Evolutionary conservation across 2,797 vertebrate genomes (phyloP).

Genomic region (Rhodeus uyekii): DNA sequence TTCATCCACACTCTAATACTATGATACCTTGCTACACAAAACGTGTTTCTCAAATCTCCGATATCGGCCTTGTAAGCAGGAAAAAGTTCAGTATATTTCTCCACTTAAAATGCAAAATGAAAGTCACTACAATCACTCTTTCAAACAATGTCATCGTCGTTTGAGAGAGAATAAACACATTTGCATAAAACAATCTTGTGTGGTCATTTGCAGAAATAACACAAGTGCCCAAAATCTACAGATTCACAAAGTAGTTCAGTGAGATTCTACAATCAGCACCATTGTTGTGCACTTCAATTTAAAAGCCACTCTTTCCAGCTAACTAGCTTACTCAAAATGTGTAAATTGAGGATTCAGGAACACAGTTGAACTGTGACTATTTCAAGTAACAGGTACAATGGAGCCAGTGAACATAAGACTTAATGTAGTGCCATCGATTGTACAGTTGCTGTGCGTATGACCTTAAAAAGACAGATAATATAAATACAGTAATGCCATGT

Average conservation of each 20-base stretch:
- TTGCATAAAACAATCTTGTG: conserved; percentile 58
- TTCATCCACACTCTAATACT: conserved; percentile 21
- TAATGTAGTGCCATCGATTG: conserved; percentile 31
- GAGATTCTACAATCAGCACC: conserved; percentile 46
- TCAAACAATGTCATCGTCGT: not conserved
- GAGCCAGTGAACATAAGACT: conserved; percentile 45
- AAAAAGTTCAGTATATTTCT: conserved; percentile 27
- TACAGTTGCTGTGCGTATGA: conserved; percentile 43
- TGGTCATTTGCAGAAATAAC: conserved; percentile 54
- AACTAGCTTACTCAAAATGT: conserved; percentile 31
- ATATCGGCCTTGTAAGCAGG: conserved; percentile 17
- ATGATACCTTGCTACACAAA: conserved; percentile 15
- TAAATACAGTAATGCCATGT: conserved; percentile 32
- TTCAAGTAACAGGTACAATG: conserved; percentile 59
- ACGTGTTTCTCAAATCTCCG: not conserved
- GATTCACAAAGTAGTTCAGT: conserved; percentile 10
- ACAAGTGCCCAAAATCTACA: conserved; percentile 52
- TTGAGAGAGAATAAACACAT: conserved; percentile 15
- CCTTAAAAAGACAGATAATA: conserved; percentile 32
- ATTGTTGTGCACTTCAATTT: conserved; percentile 37
- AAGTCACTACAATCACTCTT: conserved; percentile 21
- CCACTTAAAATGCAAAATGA: conserved; percentile 22
- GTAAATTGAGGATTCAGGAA: conserved; percentile 31
- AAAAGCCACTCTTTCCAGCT: conserved; percentile 17
- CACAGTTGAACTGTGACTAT: conserved; percentile 27